Evolutionary conservation across 2,888 invertebrate genomes (phyloP), one percentile per base, ranked within the genome.

Genomic region (Theodoxus fluviatilis): DNA sequence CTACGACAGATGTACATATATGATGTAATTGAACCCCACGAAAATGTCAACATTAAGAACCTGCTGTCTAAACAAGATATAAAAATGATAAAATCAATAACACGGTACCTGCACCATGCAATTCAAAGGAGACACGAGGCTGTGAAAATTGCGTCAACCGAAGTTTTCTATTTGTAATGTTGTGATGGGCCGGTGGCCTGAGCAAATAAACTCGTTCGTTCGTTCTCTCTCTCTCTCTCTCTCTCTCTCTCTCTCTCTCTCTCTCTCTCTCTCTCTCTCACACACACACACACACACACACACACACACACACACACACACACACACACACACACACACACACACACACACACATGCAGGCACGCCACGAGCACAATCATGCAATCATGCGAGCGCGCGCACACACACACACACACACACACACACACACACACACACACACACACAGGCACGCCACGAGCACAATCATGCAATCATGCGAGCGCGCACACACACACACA

Each of bases 261-360:
- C 57, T 31, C 57, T 31, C 57, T 31, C 25, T 31, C 25, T 12
- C 22, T 31, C 57, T 31, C 57, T 31, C 57, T 31, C 57, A 7
- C 25, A 25, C 28, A 57, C 57, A 57, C 57, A 57, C 22, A 57
- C 57, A 57, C 25, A 25, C 28, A 57, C 57, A 57, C 57, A 57
- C 57, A 57, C 61, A 35, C 35, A 12, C 37, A n/a, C 61, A 35
- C 35, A 33, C 35, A 33, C 35, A 18, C 35, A 33, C 61, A 33
- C 61, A 33, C 61, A 33, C 35, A 12, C n/a, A 35, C 61, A 35
- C 61, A 35, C 61, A 35, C 61, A 35, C 35, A 2, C 61, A 35
- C 61, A 35, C 61, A 35, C 61, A 35, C 35, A 35, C 57, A 57
- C 33, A 28, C 57, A 57, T 3, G 28, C 9, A 12, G 43, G 43